A percentile compares a stretch with the other conserved stretches of the same genome.
phyloP scores from a whole-genome alignment of 1,140 invertebrate species.

The Cotesia vestalis region DNA sequence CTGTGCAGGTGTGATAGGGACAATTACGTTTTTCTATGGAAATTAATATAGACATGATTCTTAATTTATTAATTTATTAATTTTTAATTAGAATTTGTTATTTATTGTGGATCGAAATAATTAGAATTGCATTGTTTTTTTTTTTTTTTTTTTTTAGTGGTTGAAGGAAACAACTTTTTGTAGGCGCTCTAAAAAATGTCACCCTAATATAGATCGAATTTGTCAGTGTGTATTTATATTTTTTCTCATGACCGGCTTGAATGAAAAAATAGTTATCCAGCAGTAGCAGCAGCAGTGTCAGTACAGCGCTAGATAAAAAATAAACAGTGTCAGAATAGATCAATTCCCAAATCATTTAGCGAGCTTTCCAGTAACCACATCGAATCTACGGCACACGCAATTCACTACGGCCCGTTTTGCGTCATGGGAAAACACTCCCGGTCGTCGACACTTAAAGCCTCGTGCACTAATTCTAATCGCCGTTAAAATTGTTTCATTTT shows the following conservation, averaged over 20 bases:
- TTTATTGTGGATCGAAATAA: too few relatives aligned
- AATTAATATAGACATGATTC: too few relatives aligned
- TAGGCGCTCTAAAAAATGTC: too few relatives aligned
- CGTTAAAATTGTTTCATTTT: slow-evolving; percentile 61
- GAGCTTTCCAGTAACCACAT: slow-evolving; percentile 45
- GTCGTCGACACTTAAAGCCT: slow-evolving; percentile 19
- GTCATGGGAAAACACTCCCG: slow-evolving; percentile 61
- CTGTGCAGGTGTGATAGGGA: too few relatives aligned
- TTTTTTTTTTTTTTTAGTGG: too few relatives aligned
- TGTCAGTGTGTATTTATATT: neutral
- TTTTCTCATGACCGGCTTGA: neutral
- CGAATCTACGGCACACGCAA: slow-evolving; percentile 59
- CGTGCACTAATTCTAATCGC: slow-evolving; percentile 59
- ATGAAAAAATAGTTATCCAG: neutral
- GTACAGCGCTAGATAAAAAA: slow-evolving; percentile 3
- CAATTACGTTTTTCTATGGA: too few relatives aligned
- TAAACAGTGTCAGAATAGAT: slow-evolving; percentile 11
- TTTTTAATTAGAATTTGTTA: too few relatives aligned
- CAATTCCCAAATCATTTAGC: slow-evolving; percentile 62
- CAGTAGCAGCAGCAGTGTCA: neutral
- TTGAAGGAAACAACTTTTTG: too few relatives aligned
- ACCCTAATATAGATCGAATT: too few relatives aligned
- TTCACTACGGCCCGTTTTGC: slow-evolving; percentile 58
- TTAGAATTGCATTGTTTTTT: too few relatives aligned
- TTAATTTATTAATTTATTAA: too few relatives aligned